Evolutionary conservation across 2,113 vertebrate species (phyloP).

Genomic region (Hypomesus transpacificus): DNA sequence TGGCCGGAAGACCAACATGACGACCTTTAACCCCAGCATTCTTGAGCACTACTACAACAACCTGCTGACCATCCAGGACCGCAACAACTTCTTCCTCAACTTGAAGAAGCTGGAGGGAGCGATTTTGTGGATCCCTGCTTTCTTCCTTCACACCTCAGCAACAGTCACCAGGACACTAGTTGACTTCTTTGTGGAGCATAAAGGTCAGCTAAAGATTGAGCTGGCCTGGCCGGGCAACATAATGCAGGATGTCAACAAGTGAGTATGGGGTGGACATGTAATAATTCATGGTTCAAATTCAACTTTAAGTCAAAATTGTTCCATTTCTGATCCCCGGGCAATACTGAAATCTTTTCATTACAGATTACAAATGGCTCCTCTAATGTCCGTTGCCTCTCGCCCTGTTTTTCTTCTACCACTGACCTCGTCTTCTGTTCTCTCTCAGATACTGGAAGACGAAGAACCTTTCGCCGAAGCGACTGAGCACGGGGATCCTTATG

Average conservation of each 20-base stretch:
- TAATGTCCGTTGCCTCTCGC: too few relatives aligned
- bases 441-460: constrained; percentile 96
- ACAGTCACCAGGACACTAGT: constrained; percentile 94
- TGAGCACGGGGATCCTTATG: constrained; percentile 98
- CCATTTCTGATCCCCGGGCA: too few relatives aligned
- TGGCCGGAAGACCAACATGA: constrained; percentile 93
- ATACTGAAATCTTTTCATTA: too few relatives aligned
- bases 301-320: background rate
- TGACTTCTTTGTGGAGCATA: constrained; percentile 97
- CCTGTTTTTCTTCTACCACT: background rate
- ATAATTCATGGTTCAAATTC: background rate
- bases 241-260: constrained; percentile 98
- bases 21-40: constrained; percentile 98
- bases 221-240: constrained; percentile 98
- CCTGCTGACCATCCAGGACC: constrained; percentile 94
- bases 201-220: constrained; percentile 89
- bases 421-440: background rate
- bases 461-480: constrained; percentile 90
- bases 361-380: too few relatives aligned
- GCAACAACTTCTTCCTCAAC: constrained; percentile 97
- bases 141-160: constrained; percentile 96
- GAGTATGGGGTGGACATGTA: constrained; percentile 29
- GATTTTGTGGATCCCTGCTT: constrained; percentile 97
- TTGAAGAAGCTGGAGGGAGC: constrained; percentile 95
- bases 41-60: constrained; percentile 98